Base-by-base conservation (phyloP, 2,113 vertebrate genomes). In the Clinocottus analis region DNA sequence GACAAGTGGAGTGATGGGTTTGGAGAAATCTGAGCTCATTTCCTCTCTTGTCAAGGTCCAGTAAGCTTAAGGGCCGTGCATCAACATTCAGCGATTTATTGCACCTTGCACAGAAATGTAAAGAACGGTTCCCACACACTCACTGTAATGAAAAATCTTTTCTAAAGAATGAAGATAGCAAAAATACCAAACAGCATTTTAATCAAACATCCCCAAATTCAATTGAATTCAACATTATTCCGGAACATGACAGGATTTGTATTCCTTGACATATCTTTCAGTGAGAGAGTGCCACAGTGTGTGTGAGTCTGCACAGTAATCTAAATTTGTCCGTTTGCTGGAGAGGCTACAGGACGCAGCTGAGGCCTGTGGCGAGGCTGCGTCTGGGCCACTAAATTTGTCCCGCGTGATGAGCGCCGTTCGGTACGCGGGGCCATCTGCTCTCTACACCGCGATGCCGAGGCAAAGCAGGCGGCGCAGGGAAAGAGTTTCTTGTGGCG, bases 351-450 rank as follows among this genome's bases (percentile, higher is more conserved):
- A 56, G 63, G 76, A 84, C 84, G 73, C 90, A 89, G 87, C 89
- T 88, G 91, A 86, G 85, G 75, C 81, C 80, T 75, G 83, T 62
- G 70, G 87, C 74, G 81, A 85, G 82, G 75, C 83, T 90, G 85
- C 77, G 81, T 89, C 82, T 87, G 87, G 85, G 81, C 91, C 85
- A 89, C 88, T 90, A 86, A 87, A 88, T 82, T 78, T 6, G 59
- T 85, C 84, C 81, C 7, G 12, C 65, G 69, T 73, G 62, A 69
- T 55, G 70, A 71, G 75, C 82, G 73, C 72, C 69, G 70, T 41
- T 67, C 73, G 37, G 37, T 47, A 75, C 39, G 39, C 69, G 9
- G 56, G 62, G 27, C 89, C 89, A 89, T 91, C 89, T 91, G 91
- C 77, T 67, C 85, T 60, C 72, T 72, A 16, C 8, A 80, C 60